Conservation (phyloP, 2,797 vertebrate species). For the Pantherophis vulpinus region DNA sequence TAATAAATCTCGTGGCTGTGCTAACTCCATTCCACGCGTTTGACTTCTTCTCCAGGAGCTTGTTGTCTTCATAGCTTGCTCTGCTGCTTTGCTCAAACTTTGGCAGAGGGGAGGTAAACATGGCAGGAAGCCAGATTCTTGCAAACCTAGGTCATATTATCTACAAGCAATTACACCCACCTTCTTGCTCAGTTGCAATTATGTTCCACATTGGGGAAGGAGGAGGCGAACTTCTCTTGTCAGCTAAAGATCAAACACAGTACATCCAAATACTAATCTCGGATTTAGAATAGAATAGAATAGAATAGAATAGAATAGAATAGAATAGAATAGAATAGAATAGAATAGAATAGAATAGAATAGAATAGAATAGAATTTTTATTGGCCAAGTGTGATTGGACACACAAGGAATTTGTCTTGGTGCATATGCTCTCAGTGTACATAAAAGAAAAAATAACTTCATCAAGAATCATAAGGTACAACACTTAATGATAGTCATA, state of each 20-base stretch:
- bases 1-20: not conserved
- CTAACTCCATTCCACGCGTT: not conserved
- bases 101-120: not conserved
- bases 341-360: too few relatives aligned
- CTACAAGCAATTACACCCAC: slow-evolving; percentile 2
- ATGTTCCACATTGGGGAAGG: not conserved
- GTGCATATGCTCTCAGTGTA: too few relatives aligned
- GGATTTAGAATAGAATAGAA: too few relatives aligned
- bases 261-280: not conserved
- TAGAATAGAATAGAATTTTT: too few relatives aligned
- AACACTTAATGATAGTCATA: too few relatives aligned
- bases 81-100: not conserved
- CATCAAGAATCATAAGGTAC: too few relatives aligned
- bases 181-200: not conserved
- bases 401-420: too few relatives aligned
- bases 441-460: too few relatives aligned
- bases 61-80: not conserved
- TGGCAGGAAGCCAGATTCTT: not conserved
- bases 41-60: not conserved
- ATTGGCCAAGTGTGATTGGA: too few relatives aligned
- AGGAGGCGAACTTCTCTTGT: too few relatives aligned
- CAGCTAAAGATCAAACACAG: not conserved
- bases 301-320: too few relatives aligned
- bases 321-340: too few relatives aligned
- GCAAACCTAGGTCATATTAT: not conserved